Percentiles rank a stretch among this genome's conserved stretches.
Conservation (phyloP, 2,797 vertebrate species). For the Sebastes trivittatus region DNA sequence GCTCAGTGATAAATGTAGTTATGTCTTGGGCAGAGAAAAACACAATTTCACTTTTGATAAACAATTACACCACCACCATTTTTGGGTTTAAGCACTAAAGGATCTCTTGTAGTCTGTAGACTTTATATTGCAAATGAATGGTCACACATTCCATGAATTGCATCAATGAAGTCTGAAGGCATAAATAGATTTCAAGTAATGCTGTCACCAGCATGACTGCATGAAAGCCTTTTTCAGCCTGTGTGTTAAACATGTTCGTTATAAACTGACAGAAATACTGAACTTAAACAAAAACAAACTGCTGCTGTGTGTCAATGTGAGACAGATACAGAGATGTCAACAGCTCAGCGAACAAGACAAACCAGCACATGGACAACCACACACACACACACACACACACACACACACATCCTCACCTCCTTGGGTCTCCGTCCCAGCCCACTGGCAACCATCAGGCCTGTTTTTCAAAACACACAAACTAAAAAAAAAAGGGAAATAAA, state of each 20-base stretch:
- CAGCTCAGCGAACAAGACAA: neutral
- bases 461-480: slow-evolving; percentile 61
- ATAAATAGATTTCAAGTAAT: slow-evolving; percentile 18
- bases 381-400: neutral
- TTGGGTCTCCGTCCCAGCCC: slow-evolving; percentile 44
- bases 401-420: slow-evolving; percentile 65
- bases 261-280: slow-evolving; percentile 6
- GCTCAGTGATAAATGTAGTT: neutral
- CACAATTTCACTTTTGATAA: neutral
- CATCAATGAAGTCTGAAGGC: neutral
- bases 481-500: slow-evolving; percentile 45
- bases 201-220: neutral
- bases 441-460: slow-evolving; percentile 42
- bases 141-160: slow-evolving; percentile 17
- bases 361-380: neutral
- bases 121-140: slow-evolving; percentile 1
- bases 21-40: neutral
- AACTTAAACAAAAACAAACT: slow-evolving; percentile 3
- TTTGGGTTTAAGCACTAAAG: neutral
- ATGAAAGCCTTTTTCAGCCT: neutral
- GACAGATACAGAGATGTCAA: slow-evolving; percentile 37
- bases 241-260: slow-evolving; percentile 23
- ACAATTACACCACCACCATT: neutral
- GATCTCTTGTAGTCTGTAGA: neutral
- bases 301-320: slow-evolving; percentile 21